Evolutionary conservation across 2,888 invertebrate genomes (phyloP), one percentile per base, ranked within the genome.

Genomic region (Frankliniella intonsa): DNA sequence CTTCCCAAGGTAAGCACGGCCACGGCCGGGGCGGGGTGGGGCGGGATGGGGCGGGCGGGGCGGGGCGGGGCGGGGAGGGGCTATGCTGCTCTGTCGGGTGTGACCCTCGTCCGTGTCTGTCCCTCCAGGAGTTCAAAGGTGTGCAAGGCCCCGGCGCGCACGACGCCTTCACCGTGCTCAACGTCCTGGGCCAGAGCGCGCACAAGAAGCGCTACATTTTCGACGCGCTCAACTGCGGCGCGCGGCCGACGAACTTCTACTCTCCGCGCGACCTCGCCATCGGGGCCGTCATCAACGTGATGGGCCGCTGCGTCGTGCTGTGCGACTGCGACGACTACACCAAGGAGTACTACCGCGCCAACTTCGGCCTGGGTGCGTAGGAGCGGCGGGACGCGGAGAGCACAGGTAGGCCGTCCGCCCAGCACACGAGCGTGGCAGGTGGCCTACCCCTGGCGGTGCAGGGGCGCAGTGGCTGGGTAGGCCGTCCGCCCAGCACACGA

Each of bases 321-420:
- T 94, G 93, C 0, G 94, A 95, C 87, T 95, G 96, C 85, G 97
- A 98, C 88, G 90, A 91, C 1, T 97, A 93, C 85, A 97, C 97
- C 0, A 93, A 92, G 87, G 93, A 95, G 82, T 97, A 94, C 88
- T 97, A 97, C 88, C 89, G 91, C 3, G 90, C 91, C 82, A 93
- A 93, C 83, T 92, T 91, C 86, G 92, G 92, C 69, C 88, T 92
- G 83, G 90, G 91, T 91, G 86, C 85, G 85, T 38, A 38, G 14
- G 14, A 14, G 62, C 10, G 3, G 55, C 7, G 10, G 3, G 55
- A 2, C 2, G 55, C 55, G 7, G 55, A 10, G 55, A 12, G 55
- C 62, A n/a, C 12, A 17, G 62, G 62, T 7, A 62, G 62, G 62
- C 62, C 17, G 62, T n/a, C 62, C 62, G 17, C 62, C 19, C 62